Percentiles rank a stretch among this genome's conserved stretches.
phyloP scores from a whole-genome alignment of 2,888 invertebrate genomes.

The Petrolisthes manimaculis region DNA sequence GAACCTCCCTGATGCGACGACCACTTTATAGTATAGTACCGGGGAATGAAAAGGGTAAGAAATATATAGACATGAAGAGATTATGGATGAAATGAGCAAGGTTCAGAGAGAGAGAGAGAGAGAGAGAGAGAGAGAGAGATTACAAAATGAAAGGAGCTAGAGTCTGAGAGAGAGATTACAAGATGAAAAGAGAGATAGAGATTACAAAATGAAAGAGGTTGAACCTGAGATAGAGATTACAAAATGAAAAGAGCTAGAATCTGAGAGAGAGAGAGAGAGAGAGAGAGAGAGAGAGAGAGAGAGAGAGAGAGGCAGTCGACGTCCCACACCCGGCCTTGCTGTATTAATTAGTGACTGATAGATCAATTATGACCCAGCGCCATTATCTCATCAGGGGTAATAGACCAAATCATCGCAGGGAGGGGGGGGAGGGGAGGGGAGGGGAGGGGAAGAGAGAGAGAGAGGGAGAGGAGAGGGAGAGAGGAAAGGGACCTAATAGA shows the following conservation, averaged over 20 bases:
- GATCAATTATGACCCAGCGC: conserved; percentile 57
- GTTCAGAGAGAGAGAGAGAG: background rate
- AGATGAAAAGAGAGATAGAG: too few relatives aligned
- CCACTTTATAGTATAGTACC: too few relatives aligned
- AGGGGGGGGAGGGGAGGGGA: background rate
- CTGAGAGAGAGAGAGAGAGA: conserved; percentile 4
- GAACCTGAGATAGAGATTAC: too few relatives aligned
- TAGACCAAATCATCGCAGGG: conserved; percentile 57
- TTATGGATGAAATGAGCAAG: background rate
- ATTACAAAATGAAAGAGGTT: too few relatives aligned
- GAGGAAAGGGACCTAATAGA: background rate
- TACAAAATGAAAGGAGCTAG: too few relatives aligned
- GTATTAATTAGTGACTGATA: conserved; percentile 60
- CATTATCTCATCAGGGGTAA: conserved; percentile 60
- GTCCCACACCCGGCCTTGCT: conserved; percentile 37
- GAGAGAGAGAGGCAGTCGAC: too few relatives aligned
- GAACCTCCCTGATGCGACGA: too few relatives aligned
- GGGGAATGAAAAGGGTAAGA: background rate
- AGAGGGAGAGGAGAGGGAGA: background rate
- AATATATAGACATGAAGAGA: background rate
- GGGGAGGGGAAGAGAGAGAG: background rate
- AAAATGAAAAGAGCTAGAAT: too few relatives aligned
- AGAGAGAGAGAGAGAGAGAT: too few relatives aligned
- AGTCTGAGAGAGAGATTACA: too few relatives aligned
- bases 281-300: conserved; percentile 9